phyloP scores from a whole-genome alignment of 2,888 invertebrate species.

The Eupithecia subumbrata region DNA sequence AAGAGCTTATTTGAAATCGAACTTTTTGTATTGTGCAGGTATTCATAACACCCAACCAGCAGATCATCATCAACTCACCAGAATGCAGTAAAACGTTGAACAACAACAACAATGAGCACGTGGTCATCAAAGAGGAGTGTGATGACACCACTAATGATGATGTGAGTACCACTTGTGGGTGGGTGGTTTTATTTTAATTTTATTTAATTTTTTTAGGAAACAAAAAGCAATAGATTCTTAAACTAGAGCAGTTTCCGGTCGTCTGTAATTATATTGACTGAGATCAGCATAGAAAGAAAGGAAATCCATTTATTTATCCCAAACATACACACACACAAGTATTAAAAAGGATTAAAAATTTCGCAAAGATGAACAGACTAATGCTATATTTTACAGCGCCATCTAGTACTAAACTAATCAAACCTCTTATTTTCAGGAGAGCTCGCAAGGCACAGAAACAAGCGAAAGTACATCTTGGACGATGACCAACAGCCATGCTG shows the following conservation, averaged over 20 bases:
- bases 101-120: slow-evolving; percentile 65
- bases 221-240: too few species aligned
- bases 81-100: slow-evolving; percentile 60
- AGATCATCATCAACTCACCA: slow-evolving; percentile 71
- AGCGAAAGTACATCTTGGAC: slow-evolving; percentile 64
- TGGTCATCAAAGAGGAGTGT: slow-evolving; percentile 76
- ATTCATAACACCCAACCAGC: slow-evolving; percentile 74
- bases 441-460: slow-evolving; percentile 69
- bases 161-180: slow-evolving; percentile 52
- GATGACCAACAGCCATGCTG: slow-evolving; percentile 57
- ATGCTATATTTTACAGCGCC: background rate
- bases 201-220: too few species aligned
- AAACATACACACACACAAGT: too few species aligned
- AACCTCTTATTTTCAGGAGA: slow-evolving; percentile 59
- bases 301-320: too few species aligned
- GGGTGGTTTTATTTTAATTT: too few species aligned
- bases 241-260: too few species aligned
- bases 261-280: too few species aligned
- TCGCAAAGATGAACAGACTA: too few species aligned
- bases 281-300: too few species aligned
- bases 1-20: background rate
- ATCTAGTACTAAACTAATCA: background rate
- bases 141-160: slow-evolving; percentile 69
- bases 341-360: too few species aligned
- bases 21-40: slow-evolving; percentile 55